These are phyloP conservation scores for Torymus aiolomorphi DNA, from an alignment of 2,888 invertebrate species.

Conservation along the genomic window DNA sequence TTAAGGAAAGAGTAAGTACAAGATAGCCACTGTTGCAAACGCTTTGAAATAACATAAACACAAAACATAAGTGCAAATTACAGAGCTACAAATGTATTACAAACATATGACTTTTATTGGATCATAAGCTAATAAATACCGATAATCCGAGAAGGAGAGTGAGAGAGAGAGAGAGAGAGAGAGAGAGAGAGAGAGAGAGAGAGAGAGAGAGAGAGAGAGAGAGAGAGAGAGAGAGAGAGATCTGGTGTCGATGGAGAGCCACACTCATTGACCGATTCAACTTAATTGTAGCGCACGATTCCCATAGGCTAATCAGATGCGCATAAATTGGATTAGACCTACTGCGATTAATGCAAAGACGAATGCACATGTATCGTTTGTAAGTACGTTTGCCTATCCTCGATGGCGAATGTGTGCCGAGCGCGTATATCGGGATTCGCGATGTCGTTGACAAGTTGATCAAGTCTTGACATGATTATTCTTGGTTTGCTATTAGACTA, in stretches of 20 bases:
- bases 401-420: neutral
- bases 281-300: constrained; percentile 49
- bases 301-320: constrained; percentile 47
- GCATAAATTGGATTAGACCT: constrained; percentile 55
- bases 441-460: constrained; percentile 31
- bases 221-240: constrained; percentile 26
- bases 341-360: constrained; percentile 35
- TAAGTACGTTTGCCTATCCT: neutral
- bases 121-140: constrained; percentile 8
- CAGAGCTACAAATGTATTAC: no score
- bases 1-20: no score
- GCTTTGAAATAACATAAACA: no score
- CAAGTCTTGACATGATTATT: constrained; percentile 27
- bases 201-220: constrained; percentile 26
- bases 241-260: constrained; percentile 36
- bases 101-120: no score
- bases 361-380: neutral
- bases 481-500: constrained; percentile 5
- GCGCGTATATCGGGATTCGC: neutral
- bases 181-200: constrained; percentile 24
- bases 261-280: constrained; percentile 46
- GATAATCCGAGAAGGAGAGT: constrained; percentile 11
- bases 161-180: constrained; percentile 16
- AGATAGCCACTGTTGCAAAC: no score
- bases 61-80: no score